Percentiles rank a stretch among this genome's conserved stretches.
phyloP scores from a whole-genome alignment of 2,113 vertebrate genomes.

The Corydoras sp. region DNA sequence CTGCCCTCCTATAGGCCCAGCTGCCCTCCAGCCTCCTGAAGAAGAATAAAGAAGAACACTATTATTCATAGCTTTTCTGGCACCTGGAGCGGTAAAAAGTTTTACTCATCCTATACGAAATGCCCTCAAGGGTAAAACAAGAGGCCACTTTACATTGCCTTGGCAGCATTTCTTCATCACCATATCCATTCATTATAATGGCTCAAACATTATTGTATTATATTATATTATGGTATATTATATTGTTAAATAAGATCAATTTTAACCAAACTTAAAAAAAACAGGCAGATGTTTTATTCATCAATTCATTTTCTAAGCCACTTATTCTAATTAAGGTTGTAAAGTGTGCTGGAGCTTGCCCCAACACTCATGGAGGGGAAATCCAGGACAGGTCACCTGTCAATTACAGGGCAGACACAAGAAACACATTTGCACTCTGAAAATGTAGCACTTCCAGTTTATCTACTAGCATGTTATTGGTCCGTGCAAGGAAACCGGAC shows the following conservation, averaged over 20 bases:
- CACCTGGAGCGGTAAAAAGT: constrained; percentile 33
- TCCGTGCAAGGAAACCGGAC: no score
- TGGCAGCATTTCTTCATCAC: constrained; percentile 38
- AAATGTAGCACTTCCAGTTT: no score
- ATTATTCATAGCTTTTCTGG: constrained; percentile 42
- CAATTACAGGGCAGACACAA: no score
- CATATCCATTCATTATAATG: constrained; percentile 3
- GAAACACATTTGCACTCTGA: no score
- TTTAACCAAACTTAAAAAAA: no score
- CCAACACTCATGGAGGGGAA: no score
- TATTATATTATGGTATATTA: not conserved
- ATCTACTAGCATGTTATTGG: no score
- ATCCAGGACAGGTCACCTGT: no score
- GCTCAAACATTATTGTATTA: constrained; percentile 1
- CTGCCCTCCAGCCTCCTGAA: constrained; percentile 29
- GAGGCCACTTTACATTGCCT: constrained; percentile 34
- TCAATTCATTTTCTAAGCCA: no score
- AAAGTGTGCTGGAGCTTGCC: no score
- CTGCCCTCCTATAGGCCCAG: constrained; percentile 36
- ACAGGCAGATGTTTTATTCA: no score
- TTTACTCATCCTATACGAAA: constrained; percentile 40
- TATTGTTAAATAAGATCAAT: not conserved
- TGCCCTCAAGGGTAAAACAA: constrained; percentile 29
- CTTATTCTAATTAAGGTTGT: no score
- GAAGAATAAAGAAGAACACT: constrained; percentile 28